Base-by-base conservation (phyloP, 1,140 invertebrate genomes). In the Polyergus mexicanus region DNA sequence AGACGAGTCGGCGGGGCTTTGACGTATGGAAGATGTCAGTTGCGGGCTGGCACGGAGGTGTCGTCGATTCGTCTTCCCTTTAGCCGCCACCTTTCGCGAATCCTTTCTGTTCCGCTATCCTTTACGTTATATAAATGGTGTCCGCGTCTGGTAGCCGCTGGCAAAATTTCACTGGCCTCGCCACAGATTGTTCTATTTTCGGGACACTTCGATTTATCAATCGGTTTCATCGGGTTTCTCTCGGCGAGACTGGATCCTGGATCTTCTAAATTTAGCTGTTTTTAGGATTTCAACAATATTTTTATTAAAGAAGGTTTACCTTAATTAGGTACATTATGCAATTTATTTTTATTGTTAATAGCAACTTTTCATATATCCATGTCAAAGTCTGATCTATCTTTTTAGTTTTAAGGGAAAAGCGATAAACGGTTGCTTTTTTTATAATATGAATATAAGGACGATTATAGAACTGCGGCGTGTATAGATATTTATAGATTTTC, bases 31-130 rank as follows among this genome's bases (percentile, higher is more conserved):
- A 88, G 84, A 92, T 90, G 91, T 92, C 91, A 87, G 88, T 80
- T 88, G 89, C 77, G 87, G 88, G 86, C 76, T 91, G 78, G 88
- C 88, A 93, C 78, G 90, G 86, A 66, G 85, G 90, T 94, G 93
- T 94, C 92, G 92, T 94, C 94, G 89, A 95, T 94, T 94, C 93
- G 93, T 94, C 94, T 94, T 93, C 91, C 81, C 84, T 92, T 85
- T 85, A 86, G 83, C 77, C 71, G 69, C 32, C 71, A 84, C 90
- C 89, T 90, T 91, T 91, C 88, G 86, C 86, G 85, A 90, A 91
- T 91, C 92, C 88, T 92, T 92, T 94, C 91, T 86, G 63, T 90
- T 90, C 83, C 74, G 84, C 89, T 88, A 92, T 92, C 91, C 92
- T 91, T 91, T 89, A 81, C 81, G 81, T 92, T 91, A 94, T 93